Evolutionary conservation across 53 echinoderm and acorn worm genomes (phyloP).

Genomic region (Patiria pectinifera): DNA sequence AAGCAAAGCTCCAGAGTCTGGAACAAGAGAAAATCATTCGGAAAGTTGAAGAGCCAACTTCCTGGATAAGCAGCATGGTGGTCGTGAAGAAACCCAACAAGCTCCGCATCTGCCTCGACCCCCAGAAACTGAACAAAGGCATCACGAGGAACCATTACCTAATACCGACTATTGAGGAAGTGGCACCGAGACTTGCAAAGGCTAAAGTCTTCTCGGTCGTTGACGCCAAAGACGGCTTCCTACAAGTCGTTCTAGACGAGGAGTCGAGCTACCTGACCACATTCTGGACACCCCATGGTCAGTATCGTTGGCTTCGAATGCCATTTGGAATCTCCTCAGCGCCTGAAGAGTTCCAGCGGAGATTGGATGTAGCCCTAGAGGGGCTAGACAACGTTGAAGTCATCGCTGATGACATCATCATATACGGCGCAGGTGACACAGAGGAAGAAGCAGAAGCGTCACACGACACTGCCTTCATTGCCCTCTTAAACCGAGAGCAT

Average conservation of each 20-base stretch:
- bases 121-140: conserved; percentile 32
- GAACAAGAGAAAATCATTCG: conserved; percentile 30
- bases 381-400: conserved; percentile 39
- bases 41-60: conserved; percentile 50
- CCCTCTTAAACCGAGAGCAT: conserved; percentile 13
- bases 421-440: conserved; percentile 54
- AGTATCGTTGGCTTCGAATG: conserved; percentile 32
- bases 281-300: conserved; percentile 59
- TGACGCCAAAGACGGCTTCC: conserved; percentile 67
- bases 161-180: conserved; percentile 35
- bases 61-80: not conserved
- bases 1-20: conserved; percentile 32
- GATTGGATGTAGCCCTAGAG: conserved; percentile 55
- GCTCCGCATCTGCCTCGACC: conserved; percentile 39
- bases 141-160: conserved; percentile 19
- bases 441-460: conserved; percentile 28
- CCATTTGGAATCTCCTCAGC: conserved; percentile 55
- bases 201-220: conserved; percentile 32
- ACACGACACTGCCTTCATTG: conserved; percentile 15
- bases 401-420: conserved; percentile 61
- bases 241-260: conserved; percentile 41
- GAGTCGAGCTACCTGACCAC: conserved; percentile 54
- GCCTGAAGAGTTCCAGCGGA: conserved; percentile 58
- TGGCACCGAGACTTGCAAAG: conserved; percentile 19
- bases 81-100: conserved; percentile 19